Conservation (phyloP, 2,888 invertebrate species). For the Thera britannica region DNA sequence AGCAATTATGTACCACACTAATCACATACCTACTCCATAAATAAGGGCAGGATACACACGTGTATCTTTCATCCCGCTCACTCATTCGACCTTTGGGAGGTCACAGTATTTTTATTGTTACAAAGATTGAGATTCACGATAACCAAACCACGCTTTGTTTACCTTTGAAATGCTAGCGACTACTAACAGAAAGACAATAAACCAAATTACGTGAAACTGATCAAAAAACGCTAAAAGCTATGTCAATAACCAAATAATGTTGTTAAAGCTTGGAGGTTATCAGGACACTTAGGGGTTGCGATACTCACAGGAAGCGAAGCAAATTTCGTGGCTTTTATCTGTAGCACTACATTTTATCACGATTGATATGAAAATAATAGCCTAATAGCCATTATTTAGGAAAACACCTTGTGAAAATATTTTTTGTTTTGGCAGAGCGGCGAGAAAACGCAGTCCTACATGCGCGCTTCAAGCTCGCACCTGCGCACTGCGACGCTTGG, state of each 20-base stretch:
- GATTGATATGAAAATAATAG: constrained; percentile 9
- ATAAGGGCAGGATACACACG: constrained; percentile 32
- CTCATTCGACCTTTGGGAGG: constrained; percentile 38
- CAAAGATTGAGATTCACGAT: not conserved
- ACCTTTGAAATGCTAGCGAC: not conserved
- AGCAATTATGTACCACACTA: constrained; percentile 16
- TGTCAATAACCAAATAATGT: constrained; percentile 15
- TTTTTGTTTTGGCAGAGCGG: constrained; percentile 63
- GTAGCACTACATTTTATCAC: constrained; percentile 38
- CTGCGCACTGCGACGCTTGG: constrained; percentile 55
- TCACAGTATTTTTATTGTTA: constrained; percentile 29
- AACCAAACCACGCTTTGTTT: constrained; percentile 6
- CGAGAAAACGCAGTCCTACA: constrained; percentile 57
- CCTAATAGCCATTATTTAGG: constrained; percentile 13
- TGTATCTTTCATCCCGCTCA: constrained; percentile 31
- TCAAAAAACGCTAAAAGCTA: not conserved
- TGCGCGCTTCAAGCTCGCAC: constrained; percentile 64
- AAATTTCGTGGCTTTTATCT: constrained; percentile 7
- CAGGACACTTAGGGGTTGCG: not conserved
- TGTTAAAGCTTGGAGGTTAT: constrained; percentile 35
- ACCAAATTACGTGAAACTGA: not conserved
- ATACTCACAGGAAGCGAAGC: constrained; percentile 44
- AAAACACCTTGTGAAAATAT: constrained; percentile 42
- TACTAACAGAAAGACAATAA: not conserved
- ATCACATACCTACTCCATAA: constrained; percentile 20